These are phyloP conservation scores for Axinella damicornis DNA, from an alignment of 37 sponge, comb jelly and placozoan species.

Conservation along the genomic window DNA sequence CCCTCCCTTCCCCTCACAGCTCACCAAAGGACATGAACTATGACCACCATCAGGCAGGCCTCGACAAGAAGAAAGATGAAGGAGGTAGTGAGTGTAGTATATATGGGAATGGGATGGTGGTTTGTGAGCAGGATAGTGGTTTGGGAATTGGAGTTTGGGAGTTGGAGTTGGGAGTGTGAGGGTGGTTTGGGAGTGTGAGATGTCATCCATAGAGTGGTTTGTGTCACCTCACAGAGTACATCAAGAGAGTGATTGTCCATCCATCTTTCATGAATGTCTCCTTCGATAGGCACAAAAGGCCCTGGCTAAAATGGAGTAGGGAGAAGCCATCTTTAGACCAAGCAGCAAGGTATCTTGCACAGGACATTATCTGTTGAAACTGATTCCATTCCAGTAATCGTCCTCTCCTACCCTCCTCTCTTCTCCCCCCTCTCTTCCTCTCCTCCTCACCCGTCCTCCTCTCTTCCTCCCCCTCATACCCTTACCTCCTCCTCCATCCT, in stretches of 20 bases:
- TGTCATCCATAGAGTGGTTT: neutral
- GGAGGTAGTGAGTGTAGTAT: conserved; percentile 37
- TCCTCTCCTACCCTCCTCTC: too few relatives aligned
- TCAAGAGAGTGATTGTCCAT: conserved; percentile 91
- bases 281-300: conserved; percentile 74
- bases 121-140: too few relatives aligned
- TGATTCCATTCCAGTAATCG: too few relatives aligned
- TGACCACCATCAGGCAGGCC: conserved; percentile 75
- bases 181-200: too few relatives aligned
- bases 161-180: too few relatives aligned
- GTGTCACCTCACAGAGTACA: conserved; percentile 48
- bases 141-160: too few relatives aligned
- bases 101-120: too few relatives aligned
- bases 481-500: too few relatives aligned
- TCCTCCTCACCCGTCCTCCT: too few relatives aligned
- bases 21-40: conserved; percentile 87
- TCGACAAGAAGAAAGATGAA: conserved; percentile 75
- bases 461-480: too few relatives aligned
- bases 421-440: too few relatives aligned
- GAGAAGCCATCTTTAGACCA: conserved; percentile 96
- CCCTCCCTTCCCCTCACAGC: conserved; percentile 19
- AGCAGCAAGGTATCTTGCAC: conserved; percentile 80
- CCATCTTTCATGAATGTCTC: conserved; percentile 90
- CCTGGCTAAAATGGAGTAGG: conserved; percentile 75
- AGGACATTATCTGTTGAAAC: too few relatives aligned